A percentile compares a stretch with the other conserved stretches of the same genome.
Evolutionary conservation across 2,113 vertebrate genomes (phyloP).

Genomic region (Herpailurus yagouaroundi): DNA sequence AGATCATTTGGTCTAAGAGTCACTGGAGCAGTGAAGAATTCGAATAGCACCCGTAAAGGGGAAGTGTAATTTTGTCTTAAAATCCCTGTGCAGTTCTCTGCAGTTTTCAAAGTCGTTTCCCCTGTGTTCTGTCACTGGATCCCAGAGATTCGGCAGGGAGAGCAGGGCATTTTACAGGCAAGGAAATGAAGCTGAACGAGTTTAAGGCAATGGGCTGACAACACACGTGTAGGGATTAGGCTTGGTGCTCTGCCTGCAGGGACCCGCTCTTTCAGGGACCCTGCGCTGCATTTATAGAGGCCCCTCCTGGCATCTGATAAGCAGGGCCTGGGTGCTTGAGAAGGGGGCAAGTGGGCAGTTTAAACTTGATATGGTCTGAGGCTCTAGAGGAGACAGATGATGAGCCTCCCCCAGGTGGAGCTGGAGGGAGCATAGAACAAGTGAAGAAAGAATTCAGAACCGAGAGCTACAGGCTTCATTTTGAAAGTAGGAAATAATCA

Average conservation of each 20-base stretch:
- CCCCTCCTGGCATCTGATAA: background rate
- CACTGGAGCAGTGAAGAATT: background rate
- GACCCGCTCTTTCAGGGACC: background rate
- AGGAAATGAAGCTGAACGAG: background rate
- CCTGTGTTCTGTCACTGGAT: background rate
- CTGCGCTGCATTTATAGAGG: background rate
- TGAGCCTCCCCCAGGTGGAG: background rate
- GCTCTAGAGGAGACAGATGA: background rate
- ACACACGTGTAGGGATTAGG: background rate
- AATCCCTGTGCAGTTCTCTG: background rate
- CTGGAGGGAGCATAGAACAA: background rate
- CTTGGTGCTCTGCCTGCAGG: background rate
- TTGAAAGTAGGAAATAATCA: background rate
- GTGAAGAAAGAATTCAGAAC: background rate
- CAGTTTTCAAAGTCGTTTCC: background rate
- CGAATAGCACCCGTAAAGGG: background rate
- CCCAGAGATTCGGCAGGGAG: background rate
- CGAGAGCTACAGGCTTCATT: background rate
- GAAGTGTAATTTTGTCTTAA: background rate
- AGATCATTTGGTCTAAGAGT: background rate
- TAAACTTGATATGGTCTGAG: background rate
- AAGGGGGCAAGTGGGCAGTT: background rate
- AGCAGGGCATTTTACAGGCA: background rate
- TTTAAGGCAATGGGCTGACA: background rate
- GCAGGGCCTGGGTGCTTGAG: background rate